Conservation (phyloP, 2,888 invertebrate genomes). For the Platycheirus albimanus region DNA sequence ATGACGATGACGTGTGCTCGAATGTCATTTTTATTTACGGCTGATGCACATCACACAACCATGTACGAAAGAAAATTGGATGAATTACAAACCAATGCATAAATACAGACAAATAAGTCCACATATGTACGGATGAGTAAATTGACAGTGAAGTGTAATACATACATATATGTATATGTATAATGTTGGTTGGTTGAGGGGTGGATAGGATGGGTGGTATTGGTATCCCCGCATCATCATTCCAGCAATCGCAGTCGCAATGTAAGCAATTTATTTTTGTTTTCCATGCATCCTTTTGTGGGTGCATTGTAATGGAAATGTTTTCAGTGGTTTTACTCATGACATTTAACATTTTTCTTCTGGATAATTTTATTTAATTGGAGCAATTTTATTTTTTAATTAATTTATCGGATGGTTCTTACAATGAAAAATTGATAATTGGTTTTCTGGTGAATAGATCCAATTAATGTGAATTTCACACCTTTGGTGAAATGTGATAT, state of each 20-base stretch:
- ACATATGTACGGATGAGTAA: neutral
- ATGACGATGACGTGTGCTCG: slow-evolving; percentile 16
- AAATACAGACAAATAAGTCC: slow-evolving; percentile 17
- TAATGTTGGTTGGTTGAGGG: too few relatives aligned
- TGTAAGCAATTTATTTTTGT: slow-evolving; percentile 57
- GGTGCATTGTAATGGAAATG: slow-evolving; percentile 53
- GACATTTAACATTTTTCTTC: slow-evolving; percentile 43
- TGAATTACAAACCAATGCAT: slow-evolving; percentile 7
- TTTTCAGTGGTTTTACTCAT: slow-evolving; percentile 49
- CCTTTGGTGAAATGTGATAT: too few relatives aligned
- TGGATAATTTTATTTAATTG: slow-evolving; percentile 22
- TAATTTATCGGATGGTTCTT: slow-evolving; percentile 19
- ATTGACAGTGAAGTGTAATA: neutral
- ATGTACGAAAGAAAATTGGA: slow-evolving; percentile 27
- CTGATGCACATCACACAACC: slow-evolving; percentile 32
- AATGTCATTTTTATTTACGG: slow-evolving; percentile 56
- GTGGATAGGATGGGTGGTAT: too few relatives aligned
- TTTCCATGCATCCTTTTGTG: slow-evolving; percentile 43
- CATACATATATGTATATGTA: too few relatives aligned
- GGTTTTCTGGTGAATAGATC: neutral
- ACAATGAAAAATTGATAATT: neutral
- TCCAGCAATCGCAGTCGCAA: too few relatives aligned
- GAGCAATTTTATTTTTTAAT: neutral
- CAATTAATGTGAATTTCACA: neutral
- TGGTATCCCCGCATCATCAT: too few relatives aligned